phyloP scores from a whole-genome alignment of 2,888 invertebrate species.

The Hofmannophila pseudospretella region DNA sequence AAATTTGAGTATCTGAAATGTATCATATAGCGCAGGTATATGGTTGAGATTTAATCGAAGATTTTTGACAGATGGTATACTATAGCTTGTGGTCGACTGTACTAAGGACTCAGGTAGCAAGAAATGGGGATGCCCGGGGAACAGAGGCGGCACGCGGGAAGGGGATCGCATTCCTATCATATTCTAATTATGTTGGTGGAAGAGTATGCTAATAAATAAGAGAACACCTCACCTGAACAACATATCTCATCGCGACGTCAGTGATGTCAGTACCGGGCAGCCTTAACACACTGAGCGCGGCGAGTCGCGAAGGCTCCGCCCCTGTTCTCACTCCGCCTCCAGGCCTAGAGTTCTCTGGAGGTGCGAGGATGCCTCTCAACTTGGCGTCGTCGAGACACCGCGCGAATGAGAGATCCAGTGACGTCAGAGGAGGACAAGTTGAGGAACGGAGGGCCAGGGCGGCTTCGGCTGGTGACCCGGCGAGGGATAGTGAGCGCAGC shows the following conservation, averaged over 20 bases:
- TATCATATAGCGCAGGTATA: no score
- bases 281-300: slow-evolving; percentile 85
- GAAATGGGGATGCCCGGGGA: no score
- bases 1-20: no score
- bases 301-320: slow-evolving; percentile 75
- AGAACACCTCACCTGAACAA: slow-evolving; percentile 66
- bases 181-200: no score
- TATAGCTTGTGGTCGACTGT: no score
- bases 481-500: slow-evolving; percentile 87
- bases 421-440: slow-evolving; percentile 86
- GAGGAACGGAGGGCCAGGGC: slow-evolving; percentile 89
- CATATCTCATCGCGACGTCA: slow-evolving; percentile 85
- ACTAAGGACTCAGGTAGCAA: no score
- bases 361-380: slow-evolving; percentile 89
- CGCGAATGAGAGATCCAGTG: slow-evolving; percentile 91
- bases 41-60: no score
- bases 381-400: slow-evolving; percentile 90
- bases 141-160: no score
- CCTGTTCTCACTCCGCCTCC: slow-evolving; percentile 60
- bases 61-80: no score
- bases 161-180: no score
- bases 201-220: background rate
- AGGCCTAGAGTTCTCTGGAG: slow-evolving; percentile 91
- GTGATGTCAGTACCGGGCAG: slow-evolving; percentile 94
- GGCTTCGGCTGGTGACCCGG: slow-evolving; percentile 86